Conservation (phyloP, 2,888 invertebrate species). For the Ectropis crepuscularia region DNA sequence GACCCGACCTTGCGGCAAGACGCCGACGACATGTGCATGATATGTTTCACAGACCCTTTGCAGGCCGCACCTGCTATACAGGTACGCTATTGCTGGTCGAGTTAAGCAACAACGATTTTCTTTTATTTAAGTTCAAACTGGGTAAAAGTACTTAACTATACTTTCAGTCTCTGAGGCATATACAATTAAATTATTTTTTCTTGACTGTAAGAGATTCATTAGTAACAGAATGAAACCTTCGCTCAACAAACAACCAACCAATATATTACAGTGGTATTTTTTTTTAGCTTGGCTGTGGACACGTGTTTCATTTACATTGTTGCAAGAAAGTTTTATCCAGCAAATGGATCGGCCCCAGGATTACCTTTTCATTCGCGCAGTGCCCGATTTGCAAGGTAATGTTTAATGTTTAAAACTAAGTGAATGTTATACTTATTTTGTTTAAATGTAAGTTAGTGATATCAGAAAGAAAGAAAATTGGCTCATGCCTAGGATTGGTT, state of each 20-base stretch:
- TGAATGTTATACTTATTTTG: too few species aligned
- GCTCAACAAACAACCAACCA: too few species aligned
- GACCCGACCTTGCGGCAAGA: constrained; percentile 95
- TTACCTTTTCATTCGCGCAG: constrained; percentile 97
- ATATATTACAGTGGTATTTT: constrained; percentile 2
- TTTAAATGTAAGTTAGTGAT: too few species aligned
- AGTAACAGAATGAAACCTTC: too few species aligned
- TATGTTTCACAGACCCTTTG: constrained; percentile 98
- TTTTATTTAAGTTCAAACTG: too few species aligned
- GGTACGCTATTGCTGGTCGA: constrained; percentile 64
- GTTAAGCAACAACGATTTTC: background rate
- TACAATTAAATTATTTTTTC: too few species aligned
- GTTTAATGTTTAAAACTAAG: background rate
- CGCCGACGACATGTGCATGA: constrained; percentile 99
- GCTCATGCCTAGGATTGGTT: constrained; percentile 17
- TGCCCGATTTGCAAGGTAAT: constrained; percentile 98
- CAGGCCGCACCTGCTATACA: constrained; percentile 97
- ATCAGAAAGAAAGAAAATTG: too few species aligned
- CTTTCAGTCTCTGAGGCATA: too few species aligned
- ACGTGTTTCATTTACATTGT: constrained; percentile 98
- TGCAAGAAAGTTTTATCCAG: constrained; percentile 92
- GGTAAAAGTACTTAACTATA: too few species aligned
- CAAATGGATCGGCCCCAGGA: constrained; percentile 97
- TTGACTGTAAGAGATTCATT: too few species aligned
- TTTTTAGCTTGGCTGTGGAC: constrained; percentile 93